Percentiles rank a stretch among this genome's conserved stretches.
These are phyloP conservation scores for Parapsyche elsis DNA, from an alignment of 1,140 invertebrate genomes.

Conservation along the genomic window DNA sequence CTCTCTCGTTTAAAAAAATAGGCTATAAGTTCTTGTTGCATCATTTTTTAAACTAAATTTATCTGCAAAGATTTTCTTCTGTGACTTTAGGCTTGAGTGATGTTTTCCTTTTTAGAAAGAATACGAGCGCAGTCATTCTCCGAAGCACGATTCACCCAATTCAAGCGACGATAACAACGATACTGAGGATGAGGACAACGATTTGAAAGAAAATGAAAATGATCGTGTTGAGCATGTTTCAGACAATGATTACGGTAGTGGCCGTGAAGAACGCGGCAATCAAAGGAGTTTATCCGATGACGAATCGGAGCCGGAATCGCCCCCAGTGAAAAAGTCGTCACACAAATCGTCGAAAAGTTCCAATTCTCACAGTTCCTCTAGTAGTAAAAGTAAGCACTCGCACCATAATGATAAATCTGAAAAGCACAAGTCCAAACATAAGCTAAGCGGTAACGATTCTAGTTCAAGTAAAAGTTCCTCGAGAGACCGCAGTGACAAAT, in stretches of 20 bases:
- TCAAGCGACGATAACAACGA: conserved; percentile 22
- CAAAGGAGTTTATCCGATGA: conserved; percentile 17
- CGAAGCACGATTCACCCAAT: conserved; percentile 3
- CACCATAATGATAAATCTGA: conserved; percentile 26
- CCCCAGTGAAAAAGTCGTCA: neutral
- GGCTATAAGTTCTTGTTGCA: no score
- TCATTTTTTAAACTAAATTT: neutral
- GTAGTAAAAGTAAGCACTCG: conserved; percentile 15
- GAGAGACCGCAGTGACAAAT: conserved; percentile 17
- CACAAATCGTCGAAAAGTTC: conserved; percentile 16
- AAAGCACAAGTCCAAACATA: conserved; percentile 29
- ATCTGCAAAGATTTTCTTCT: conserved; percentile 17
- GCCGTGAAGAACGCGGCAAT: neutral
- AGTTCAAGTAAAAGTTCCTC: conserved; percentile 44
- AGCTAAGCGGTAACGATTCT: conserved; percentile 25
- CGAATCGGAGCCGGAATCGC: conserved; percentile 1
- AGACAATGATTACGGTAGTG: neutral
- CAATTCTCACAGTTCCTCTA: conserved; percentile 1
- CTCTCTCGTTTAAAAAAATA: no score
- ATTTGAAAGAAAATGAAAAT: neutral
- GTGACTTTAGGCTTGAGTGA: neutral
- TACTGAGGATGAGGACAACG: conserved; percentile 16
- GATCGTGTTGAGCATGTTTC: conserved; percentile 17
- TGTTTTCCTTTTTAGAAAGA: conserved; percentile 34
- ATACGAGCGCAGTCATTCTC: neutral